Evolutionary conservation across 2,113 vertebrate genomes (phyloP).

Genomic region (Pycnonotus jocosus): DNA sequence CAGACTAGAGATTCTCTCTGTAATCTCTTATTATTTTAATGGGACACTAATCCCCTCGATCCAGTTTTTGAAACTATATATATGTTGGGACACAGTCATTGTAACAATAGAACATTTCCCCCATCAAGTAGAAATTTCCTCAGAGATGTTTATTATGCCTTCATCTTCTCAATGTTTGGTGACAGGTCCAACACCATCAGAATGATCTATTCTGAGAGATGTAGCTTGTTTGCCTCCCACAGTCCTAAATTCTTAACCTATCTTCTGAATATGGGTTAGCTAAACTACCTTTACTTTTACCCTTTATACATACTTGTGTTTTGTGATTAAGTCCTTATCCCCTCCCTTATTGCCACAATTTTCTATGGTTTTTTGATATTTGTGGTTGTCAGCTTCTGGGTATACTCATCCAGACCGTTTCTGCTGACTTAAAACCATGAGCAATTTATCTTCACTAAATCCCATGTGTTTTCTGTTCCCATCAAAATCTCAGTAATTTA

Average conservation of each 20-base stretch:
- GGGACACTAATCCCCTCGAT: background rate
- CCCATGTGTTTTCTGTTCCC: background rate
- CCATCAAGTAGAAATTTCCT: background rate
- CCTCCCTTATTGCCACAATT: background rate
- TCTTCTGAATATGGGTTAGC: background rate
- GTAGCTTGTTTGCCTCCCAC: background rate
- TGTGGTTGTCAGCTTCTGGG: background rate
- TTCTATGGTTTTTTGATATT: background rate
- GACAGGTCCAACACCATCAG: background rate
- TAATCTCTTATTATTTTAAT: background rate
- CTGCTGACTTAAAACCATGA: background rate
- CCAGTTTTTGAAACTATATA: background rate
- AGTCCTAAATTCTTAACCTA: background rate
- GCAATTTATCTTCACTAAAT: background rate
- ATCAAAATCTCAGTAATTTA: background rate
- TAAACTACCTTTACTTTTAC: background rate
- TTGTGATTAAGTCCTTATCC: background rate
- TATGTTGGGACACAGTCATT: background rate
- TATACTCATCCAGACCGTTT: background rate
- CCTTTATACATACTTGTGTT: background rate
- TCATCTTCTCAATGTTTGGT: background rate
- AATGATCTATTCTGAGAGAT: background rate
- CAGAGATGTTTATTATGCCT: background rate
- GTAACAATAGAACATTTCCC: background rate
- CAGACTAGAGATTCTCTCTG: background rate